Percentiles rank a stretch among this genome's conserved stretches.
Conservation (phyloP, 2,113 vertebrate species). For the Rynchops niger region DNA sequence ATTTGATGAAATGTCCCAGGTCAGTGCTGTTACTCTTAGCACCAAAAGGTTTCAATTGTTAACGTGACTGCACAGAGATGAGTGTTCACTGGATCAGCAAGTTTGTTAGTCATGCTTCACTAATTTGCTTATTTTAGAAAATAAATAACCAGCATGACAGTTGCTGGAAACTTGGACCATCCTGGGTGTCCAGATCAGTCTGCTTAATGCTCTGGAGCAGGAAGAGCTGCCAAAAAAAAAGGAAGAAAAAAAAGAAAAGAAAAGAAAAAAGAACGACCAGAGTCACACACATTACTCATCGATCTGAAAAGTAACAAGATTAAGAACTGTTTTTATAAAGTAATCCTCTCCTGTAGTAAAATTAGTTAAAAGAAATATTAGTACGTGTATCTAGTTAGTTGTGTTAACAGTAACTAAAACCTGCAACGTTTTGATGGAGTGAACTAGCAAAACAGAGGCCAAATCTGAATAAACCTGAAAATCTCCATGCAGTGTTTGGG, state of each 20-base stretch:
- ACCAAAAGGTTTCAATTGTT: not conserved
- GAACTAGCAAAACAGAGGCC: not conserved
- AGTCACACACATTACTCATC: slow-evolving; percentile 10
- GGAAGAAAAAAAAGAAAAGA: no score
- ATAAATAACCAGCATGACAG: slow-evolving; percentile 21
- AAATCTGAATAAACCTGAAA: not conserved
- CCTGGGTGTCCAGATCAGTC: not conserved
- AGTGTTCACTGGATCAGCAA: not conserved
- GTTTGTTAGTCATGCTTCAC: slow-evolving; percentile 24
- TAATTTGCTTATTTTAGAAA: slow-evolving; percentile 26
- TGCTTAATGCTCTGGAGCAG: not conserved
- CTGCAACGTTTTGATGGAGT: not conserved
- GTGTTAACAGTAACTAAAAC: not conserved
- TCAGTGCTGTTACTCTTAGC: not conserved
- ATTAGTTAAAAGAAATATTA: not conserved
- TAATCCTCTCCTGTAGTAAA: not conserved
- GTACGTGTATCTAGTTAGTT: not conserved
- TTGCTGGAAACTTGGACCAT: slow-evolving; percentile 36
- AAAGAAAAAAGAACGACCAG: not conserved
- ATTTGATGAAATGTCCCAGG: not conserved
- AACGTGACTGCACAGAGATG: not conserved
- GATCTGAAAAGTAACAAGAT: slow-evolving; percentile 9
- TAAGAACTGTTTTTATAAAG: not conserved
- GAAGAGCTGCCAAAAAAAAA: not conserved
- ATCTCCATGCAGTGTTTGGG: not conserved